A percentile compares a stretch with the other conserved stretches of the same genome.
Conservation (phyloP, 1,140 invertebrate genomes). For the Procambarus clarkii region DNA sequence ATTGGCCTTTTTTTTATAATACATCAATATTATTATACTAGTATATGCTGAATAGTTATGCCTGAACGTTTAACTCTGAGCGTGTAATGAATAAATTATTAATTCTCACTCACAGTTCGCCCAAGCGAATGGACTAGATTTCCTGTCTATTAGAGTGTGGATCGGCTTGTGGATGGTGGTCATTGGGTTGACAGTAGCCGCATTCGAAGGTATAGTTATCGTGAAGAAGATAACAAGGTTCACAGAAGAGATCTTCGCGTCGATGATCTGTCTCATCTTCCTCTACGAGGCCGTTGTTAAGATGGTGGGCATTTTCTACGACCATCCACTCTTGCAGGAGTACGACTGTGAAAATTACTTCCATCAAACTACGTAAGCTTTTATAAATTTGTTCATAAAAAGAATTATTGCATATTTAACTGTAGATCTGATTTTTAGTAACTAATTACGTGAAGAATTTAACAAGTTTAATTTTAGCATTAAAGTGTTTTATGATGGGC, state of each 20-base stretch:
- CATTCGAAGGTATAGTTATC: slow-evolving; percentile 92
- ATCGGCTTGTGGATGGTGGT: slow-evolving; percentile 93
- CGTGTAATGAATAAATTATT: too few species aligned
- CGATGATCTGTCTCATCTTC: slow-evolving; percentile 94
- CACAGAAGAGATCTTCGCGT: slow-evolving; percentile 97
- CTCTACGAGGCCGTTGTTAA: slow-evolving; percentile 92
- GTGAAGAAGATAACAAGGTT: slow-evolving; percentile 95
- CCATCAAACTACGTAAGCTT: slow-evolving; percentile 43
- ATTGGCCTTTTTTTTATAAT: too few species aligned
- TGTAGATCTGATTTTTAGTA: too few species aligned
- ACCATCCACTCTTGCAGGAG: slow-evolving; percentile 81
- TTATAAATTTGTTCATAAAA: too few species aligned
- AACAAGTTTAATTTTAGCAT: too few species aligned
- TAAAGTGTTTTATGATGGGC: too few species aligned
- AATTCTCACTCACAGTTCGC: slow-evolving; percentile 81
- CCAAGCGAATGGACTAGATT: slow-evolving; percentile 85
- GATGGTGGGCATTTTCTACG: slow-evolving; percentile 80
- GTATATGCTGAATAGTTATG: too few species aligned
- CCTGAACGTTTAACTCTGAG: too few species aligned
- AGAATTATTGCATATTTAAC: too few species aligned
- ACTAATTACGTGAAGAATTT: too few species aligned
- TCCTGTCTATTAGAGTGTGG: slow-evolving; percentile 91
- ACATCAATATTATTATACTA: too few species aligned
- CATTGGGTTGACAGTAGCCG: slow-evolving; percentile 88
- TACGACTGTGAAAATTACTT: slow-evolving; percentile 78